Evolutionary conservation across 2,888 invertebrate species (phyloP).

Genomic region (Aplocera efformata): DNA sequence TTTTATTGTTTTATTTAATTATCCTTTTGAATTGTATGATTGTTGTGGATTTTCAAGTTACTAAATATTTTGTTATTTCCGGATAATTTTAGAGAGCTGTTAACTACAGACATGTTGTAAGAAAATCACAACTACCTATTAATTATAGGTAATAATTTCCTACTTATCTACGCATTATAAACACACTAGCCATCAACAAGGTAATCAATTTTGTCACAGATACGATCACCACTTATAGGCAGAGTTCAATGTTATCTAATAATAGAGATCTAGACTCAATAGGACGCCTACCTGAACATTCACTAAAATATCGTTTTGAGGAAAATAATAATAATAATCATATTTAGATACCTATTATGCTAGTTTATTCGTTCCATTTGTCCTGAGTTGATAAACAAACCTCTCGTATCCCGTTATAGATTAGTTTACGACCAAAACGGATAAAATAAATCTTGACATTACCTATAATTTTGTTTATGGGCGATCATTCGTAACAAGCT

Average conservation of each 20-base stretch:
- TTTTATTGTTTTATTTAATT: conserved; percentile 17
- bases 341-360: too few relatives aligned
- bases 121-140: too few relatives aligned
- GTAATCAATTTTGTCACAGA: conserved; percentile 25
- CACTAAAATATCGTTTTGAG: too few relatives aligned
- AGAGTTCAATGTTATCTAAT: conserved; percentile 21
- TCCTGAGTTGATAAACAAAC: too few relatives aligned
- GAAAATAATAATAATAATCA: too few relatives aligned
- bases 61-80: background rate
- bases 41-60: too few relatives aligned
- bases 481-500: conserved; percentile 32
- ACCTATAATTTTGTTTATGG: conserved; percentile 32
- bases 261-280: conserved; percentile 22
- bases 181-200: conserved; percentile 12
- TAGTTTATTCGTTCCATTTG: too few relatives aligned
- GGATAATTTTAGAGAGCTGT: too few relatives aligned
- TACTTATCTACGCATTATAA: background rate
- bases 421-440: conserved; percentile 9
- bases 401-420: too few relatives aligned
- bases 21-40: background rate
- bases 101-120: too few relatives aligned
- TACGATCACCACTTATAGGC: conserved; percentile 22
- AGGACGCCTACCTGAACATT: conserved; percentile 8
- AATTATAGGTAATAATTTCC: background rate
- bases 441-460: conserved; percentile 19